These are phyloP conservation scores for Venturia canescens DNA, from an alignment of 1,140 invertebrate species.

Conservation along the genomic window DNA sequence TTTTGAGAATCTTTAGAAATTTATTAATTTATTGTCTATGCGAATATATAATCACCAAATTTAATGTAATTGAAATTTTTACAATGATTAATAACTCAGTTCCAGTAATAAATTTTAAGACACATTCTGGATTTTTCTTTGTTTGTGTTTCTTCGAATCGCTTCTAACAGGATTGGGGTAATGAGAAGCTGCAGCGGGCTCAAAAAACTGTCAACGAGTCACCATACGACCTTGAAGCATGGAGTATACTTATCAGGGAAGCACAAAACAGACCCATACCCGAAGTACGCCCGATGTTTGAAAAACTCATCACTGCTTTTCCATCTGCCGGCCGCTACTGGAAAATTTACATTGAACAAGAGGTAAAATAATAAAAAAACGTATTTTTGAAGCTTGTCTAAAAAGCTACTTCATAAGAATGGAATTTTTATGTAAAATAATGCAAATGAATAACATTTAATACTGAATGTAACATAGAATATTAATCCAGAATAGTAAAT, in stretches of 20 bases:
- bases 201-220: conserved; percentile 90
- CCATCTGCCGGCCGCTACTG: conserved; percentile 98
- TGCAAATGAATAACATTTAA: no score
- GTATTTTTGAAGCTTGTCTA: conserved; percentile 9
- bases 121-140: background rate
- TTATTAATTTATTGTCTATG: no score
- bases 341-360: conserved; percentile 99
- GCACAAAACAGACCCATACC: conserved; percentile 93
- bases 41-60: no score
- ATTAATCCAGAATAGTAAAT: no score
- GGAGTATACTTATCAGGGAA: conserved; percentile 96
- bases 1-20: no score
- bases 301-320: conserved; percentile 94
- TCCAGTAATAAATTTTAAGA: background rate
- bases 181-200: conserved; percentile 87
- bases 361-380: conserved; percentile 80
- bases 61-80: background rate
- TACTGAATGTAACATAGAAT: no score
- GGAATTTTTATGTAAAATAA: no score
- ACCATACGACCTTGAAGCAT: conserved; percentile 96
- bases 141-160: background rate
- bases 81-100: background rate
- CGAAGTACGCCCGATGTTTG: conserved; percentile 94
- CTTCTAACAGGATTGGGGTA: conserved; percentile 87
- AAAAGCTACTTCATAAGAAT: conserved; percentile 28